Evolutionary conservation across 1,140 invertebrate genomes (phyloP).

Genomic region (Brachionus rotundiformis): DNA sequence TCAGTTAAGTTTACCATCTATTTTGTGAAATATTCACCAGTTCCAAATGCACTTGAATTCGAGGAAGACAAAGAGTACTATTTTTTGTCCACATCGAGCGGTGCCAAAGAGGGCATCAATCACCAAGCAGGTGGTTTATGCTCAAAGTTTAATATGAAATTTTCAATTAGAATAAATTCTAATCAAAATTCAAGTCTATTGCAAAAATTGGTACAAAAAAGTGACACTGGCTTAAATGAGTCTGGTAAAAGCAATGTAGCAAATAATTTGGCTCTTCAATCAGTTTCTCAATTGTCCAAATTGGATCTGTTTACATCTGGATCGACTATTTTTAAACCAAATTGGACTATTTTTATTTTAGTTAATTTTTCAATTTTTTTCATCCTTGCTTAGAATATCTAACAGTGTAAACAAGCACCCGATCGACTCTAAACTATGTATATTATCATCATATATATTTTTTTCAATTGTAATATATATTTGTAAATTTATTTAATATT

Average conservation of each 20-base stretch:
- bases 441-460: background rate
- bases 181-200: constrained; percentile 34
- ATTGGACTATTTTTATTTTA: background rate
- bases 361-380: background rate
- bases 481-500: constrained; percentile 7
- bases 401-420: background rate
- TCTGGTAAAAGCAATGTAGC: background rate
- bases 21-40: constrained; percentile 51
- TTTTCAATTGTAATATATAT: background rate
- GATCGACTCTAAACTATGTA: background rate
- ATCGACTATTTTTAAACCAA: background rate
- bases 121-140: constrained; percentile 36
- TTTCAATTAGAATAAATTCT: constrained; percentile 48
- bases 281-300: background rate
- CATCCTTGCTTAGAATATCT: background rate
- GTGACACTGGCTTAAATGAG: background rate
- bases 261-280: constrained; percentile 28
- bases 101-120: constrained; percentile 31
- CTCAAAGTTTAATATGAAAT: constrained; percentile 47
- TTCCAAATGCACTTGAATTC: constrained; percentile 48
- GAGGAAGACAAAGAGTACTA: constrained; percentile 50
- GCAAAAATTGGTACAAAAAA: background rate
- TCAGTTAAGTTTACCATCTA: constrained; percentile 49
- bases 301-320: background rate
- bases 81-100: constrained; percentile 44